Percentiles rank a stretch among this genome's conserved stretches.
Evolutionary conservation across 2,888 invertebrate genomes (phyloP).

Genomic region (Physocephala rufipes): DNA sequence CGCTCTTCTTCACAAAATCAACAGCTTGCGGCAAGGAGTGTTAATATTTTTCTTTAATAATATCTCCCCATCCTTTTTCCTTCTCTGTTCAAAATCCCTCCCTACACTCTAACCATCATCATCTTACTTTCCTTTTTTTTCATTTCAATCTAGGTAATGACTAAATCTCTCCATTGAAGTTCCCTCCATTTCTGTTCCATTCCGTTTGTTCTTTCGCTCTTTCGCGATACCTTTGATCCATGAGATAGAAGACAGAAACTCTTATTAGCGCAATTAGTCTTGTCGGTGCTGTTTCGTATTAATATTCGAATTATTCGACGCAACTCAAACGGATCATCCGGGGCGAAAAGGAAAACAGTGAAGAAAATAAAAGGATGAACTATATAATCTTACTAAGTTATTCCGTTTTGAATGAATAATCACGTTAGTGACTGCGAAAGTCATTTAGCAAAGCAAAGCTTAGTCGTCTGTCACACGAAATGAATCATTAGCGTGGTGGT

Average conservation of each 20-base stretch:
- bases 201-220: not conserved
- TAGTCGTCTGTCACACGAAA: too few species aligned
- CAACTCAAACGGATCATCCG: not conserved
- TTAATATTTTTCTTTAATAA: not conserved
- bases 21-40: slow-evolving; percentile 7
- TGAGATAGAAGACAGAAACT: not conserved
- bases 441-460: too few species aligned
- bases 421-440: not conserved
- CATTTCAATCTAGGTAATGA: not conserved
- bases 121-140: too few species aligned
- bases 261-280: not conserved
- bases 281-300: not conserved
- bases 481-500: too few species aligned
- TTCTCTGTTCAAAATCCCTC: too few species aligned
- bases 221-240: not conserved
- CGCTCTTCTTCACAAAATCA: not conserved
- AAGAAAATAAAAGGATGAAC: too few species aligned
- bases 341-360: too few species aligned
- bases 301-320: not conserved
- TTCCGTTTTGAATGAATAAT: not conserved
- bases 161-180: not conserved
- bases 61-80: too few species aligned
- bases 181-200: not conserved
- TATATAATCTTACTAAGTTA: too few species aligned
- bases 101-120: too few species aligned